A percentile compares a stretch with the other conserved stretches of the same genome.
These are phyloP conservation scores for Acheta domesticus DNA, from an alignment of 2,888 invertebrate genomes.

Conservation along the genomic window DNA sequence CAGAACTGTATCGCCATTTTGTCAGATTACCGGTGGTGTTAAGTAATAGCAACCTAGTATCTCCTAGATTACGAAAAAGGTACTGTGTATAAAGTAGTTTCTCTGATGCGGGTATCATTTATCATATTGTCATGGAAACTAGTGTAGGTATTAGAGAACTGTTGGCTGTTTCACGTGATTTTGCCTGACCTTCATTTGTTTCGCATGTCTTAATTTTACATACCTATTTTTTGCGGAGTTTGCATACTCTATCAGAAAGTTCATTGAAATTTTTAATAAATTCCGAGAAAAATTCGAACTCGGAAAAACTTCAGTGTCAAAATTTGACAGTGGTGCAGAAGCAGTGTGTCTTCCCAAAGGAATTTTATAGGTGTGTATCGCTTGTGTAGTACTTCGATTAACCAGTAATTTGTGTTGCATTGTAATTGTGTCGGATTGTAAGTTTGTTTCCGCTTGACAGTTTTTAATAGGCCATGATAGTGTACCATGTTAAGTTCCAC, in stretches of 20 bases:
- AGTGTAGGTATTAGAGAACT: neutral
- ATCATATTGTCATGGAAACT: slow-evolving; percentile 23
- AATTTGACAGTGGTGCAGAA: neutral
- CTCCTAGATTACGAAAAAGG: neutral
- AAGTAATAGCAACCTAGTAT: neutral
- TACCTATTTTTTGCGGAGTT: neutral
- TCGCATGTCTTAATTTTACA: neutral
- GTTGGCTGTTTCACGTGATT: slow-evolving; percentile 28
- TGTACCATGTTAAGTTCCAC: no score
- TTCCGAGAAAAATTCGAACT: neutral
- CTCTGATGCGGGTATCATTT: neutral
- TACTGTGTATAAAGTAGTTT: neutral
- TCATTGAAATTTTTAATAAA: neutral
- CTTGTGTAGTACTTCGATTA: neutral
- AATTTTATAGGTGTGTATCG: neutral
- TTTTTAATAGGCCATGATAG: no score
- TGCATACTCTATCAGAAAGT: neutral
- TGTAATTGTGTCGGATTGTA: no score
- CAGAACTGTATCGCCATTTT: slow-evolving; percentile 50
- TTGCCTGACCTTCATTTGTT: slow-evolving; percentile 29
- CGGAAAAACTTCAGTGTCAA: neutral
- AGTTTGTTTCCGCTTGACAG: no score
- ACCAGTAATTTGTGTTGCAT: no score
- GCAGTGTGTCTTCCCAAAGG: neutral
- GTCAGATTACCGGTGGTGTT: slow-evolving; percentile 36